Conservation (phyloP, 2,888 invertebrate genomes). For the Chrysolina oricalcia region DNA sequence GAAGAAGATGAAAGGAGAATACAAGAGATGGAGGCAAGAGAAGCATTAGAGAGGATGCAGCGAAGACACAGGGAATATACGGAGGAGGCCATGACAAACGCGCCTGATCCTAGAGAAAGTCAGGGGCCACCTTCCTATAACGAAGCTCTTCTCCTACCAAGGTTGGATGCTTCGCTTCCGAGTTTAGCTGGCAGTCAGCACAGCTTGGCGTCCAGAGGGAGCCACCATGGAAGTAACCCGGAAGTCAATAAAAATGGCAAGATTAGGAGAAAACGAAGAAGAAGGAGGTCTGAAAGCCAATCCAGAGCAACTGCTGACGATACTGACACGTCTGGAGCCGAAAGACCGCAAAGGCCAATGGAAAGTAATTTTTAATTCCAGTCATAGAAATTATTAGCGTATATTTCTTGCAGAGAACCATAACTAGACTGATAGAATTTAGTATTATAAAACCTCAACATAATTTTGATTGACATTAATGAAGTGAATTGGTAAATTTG, state of each 20-base stretch:
- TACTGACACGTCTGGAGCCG: slow-evolving; percentile 53
- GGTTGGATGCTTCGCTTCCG: slow-evolving; percentile 77
- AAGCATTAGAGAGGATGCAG: slow-evolving; percentile 72
- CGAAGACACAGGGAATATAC: slow-evolving; percentile 69
- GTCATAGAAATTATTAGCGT: neutral
- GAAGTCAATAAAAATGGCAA: slow-evolving; percentile 62
- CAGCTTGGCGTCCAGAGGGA: slow-evolving; percentile 62
- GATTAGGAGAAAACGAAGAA: slow-evolving; percentile 60
- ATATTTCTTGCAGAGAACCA: neutral
- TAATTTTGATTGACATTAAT: slow-evolving; percentile 45
- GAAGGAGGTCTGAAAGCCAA: slow-evolving; percentile 60
- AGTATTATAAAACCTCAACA: slow-evolving; percentile 23
- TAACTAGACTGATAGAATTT: slow-evolving; percentile 29
- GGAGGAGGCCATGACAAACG: slow-evolving; percentile 72
- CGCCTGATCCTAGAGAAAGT: slow-evolving; percentile 81
- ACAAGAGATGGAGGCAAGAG: slow-evolving; percentile 74
- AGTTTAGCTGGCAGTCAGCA: slow-evolving; percentile 67
- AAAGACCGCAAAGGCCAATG: slow-evolving; percentile 54
- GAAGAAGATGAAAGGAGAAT: slow-evolving; percentile 73
- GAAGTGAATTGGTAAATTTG: slow-evolving; percentile 48
- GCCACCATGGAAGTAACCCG: slow-evolving; percentile 61
- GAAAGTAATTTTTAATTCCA: slow-evolving; percentile 62
- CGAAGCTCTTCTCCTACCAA: slow-evolving; percentile 85
- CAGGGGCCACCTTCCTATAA: slow-evolving; percentile 84
- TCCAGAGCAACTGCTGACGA: slow-evolving; percentile 54